phyloP scores from a whole-genome alignment of 2,797 vertebrate genomes.

The Sylvilagus floridanus region DNA sequence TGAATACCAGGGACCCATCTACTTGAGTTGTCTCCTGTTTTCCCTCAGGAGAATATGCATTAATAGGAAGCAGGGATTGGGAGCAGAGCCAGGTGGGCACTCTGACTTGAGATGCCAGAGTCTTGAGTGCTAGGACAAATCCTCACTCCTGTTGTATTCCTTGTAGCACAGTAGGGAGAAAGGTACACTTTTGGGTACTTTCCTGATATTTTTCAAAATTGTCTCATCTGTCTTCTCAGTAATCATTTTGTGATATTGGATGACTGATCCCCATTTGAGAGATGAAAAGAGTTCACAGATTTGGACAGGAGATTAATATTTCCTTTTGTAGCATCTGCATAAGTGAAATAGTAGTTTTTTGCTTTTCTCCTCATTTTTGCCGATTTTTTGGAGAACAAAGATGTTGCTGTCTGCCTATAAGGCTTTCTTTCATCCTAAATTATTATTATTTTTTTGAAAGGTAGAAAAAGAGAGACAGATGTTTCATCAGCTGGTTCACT shows the following conservation, averaged over 20 bases:
- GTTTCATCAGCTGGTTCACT: too few relatives aligned
- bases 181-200: background rate
- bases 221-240: conserved; percentile 32
- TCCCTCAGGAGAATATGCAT: too few relatives aligned
- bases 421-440: background rate
- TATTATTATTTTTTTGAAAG: too few relatives aligned
- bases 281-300: conserved; percentile 18
- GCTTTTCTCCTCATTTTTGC: background rate
- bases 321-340: background rate
- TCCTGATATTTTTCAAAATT: background rate
- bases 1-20: too few relatives aligned
- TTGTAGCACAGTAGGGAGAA: background rate
- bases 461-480: too few relatives aligned
- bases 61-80: too few relatives aligned
- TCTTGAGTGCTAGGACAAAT: too few relatives aligned
- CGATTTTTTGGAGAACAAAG: conserved; percentile 30
- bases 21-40: too few relatives aligned
- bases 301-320: background rate
- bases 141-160: too few relatives aligned
- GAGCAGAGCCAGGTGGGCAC: too few relatives aligned
- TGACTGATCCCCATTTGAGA: conserved; percentile 2
- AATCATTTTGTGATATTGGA: background rate
- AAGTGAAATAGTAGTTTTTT: conserved; percentile 5
- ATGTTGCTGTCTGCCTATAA: background rate
- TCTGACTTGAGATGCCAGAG: too few relatives aligned